phyloP scores from a whole-genome alignment of 2,797 vertebrate species.

The Acipenser ruthenus region DNA sequence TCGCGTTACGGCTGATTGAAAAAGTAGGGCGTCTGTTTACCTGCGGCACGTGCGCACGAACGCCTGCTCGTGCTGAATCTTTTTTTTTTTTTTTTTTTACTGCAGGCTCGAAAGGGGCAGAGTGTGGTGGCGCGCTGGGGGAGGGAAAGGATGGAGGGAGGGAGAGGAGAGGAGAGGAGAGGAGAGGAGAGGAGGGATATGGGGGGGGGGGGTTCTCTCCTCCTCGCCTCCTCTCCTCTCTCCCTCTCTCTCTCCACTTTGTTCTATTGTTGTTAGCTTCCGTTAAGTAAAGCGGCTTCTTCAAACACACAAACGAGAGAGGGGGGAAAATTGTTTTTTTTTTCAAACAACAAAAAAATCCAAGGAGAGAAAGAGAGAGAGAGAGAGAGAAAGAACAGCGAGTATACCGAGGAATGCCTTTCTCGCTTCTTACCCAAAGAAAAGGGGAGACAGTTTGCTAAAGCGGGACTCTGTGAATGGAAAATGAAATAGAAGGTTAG shows the following conservation, averaged over 20 bases:
- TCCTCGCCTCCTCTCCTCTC: slow-evolving; percentile 14
- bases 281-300: slow-evolving; percentile 46
- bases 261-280: slow-evolving; percentile 58
- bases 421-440: slow-evolving; percentile 53
- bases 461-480: slow-evolving; percentile 62
- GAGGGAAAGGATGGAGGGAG: slow-evolving; percentile 28
- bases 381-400: slow-evolving; percentile 44
- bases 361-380: no score
- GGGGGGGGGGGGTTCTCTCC: slow-evolving; percentile 20
- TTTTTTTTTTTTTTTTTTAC: slow-evolving; percentile 47
- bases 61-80: slow-evolving; percentile 41
- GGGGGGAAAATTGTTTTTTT: slow-evolving; percentile 5
- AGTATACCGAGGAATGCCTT: slow-evolving; percentile 63
- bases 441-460: slow-evolving; percentile 45
- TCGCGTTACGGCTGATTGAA: slow-evolving; percentile 19
- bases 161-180: slow-evolving; percentile 38
- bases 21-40: slow-evolving; percentile 62
- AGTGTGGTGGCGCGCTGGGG: background rate
- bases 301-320: slow-evolving; percentile 30
- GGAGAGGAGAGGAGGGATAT: no score
- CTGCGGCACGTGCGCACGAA: slow-evolving; percentile 60
- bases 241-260: slow-evolving; percentile 59
- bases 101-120: slow-evolving; percentile 49
- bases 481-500: slow-evolving; percentile 76
- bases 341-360: slow-evolving; percentile 34